Conservation (phyloP, 2,888 invertebrate species). For the Euspilapteryx auroguttella region DNA sequence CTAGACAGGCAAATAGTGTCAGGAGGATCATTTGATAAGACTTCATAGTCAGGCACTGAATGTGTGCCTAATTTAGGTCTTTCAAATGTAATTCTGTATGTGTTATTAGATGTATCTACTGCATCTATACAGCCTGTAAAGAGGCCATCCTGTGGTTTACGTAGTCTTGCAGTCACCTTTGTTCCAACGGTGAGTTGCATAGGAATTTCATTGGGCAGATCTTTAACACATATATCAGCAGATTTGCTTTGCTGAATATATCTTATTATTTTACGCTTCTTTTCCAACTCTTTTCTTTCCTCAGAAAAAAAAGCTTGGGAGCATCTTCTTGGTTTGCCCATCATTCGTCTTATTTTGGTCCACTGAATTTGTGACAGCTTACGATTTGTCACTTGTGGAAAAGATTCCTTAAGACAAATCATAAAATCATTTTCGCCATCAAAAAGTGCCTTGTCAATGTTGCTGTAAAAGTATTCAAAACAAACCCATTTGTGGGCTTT, state of each 20-base stretch:
- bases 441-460: conserved; percentile 93
- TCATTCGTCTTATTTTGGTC: conserved; percentile 91
- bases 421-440: conserved; percentile 96
- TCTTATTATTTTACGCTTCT: conserved; percentile 89
- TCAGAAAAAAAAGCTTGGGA: conserved; percentile 95
- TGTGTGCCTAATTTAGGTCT: conserved; percentile 90
- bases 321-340: conserved; percentile 96
- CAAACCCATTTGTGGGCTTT: conserved; percentile 99
- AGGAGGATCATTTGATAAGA: conserved; percentile 87
- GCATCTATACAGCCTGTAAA: conserved; percentile 95
- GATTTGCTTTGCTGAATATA: conserved; percentile 90
- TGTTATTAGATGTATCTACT: conserved; percentile 91
- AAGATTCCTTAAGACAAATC: conserved; percentile 89
- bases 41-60: conserved; percentile 96
- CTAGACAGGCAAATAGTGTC: conserved; percentile 88
- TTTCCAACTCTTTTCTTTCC: conserved; percentile 87
- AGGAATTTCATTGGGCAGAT: conserved; percentile 93
- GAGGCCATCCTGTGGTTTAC: conserved; percentile 93
- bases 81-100: conserved; percentile 94
- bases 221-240: conserved; percentile 78
- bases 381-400: conserved; percentile 86
- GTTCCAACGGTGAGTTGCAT: conserved; percentile 93
- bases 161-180: conserved; percentile 86
- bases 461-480: conserved; percentile 99
- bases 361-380: conserved; percentile 89